Evolutionary conservation across 1,140 invertebrate genomes (phyloP).

Genomic region (Leptopilina boulardi): DNA sequence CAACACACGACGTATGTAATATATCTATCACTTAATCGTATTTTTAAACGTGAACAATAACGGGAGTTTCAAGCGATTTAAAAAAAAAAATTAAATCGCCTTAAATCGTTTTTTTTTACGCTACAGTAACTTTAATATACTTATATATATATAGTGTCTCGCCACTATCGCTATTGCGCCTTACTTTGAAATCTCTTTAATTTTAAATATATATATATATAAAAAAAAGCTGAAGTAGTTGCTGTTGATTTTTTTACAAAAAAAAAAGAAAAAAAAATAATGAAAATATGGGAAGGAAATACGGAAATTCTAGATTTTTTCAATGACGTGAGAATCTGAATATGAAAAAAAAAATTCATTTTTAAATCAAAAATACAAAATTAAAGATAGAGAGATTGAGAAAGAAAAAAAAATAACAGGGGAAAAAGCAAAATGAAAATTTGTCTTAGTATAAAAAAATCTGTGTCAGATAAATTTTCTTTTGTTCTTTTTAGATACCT

Average conservation of each 20-base stretch:
- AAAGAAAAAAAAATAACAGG: background rate
- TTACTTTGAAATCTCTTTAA: background rate
- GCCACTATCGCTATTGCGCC: constrained; percentile 4
- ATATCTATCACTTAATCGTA: constrained; percentile 1
- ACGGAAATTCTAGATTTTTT: background rate
- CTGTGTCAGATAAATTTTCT: constrained; percentile 10
- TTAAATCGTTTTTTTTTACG: background rate
- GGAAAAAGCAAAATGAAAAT: background rate
- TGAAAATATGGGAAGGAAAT: background rate
- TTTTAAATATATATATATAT: background rate
- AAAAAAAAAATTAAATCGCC: background rate
- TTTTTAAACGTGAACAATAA: constrained; percentile 13
- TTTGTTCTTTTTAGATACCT: background rate
- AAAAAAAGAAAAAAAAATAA: background rate
- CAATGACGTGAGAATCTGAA: background rate
- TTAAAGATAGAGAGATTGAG: background rate
- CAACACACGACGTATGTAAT: constrained; percentile 6
- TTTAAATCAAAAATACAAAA: background rate
- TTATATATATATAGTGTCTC: background rate
- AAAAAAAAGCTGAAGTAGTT: constrained; percentile 7
- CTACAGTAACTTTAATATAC: background rate
- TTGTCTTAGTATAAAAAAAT: constrained; percentile 1
- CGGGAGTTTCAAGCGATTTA: background rate
- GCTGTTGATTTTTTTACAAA: background rate
- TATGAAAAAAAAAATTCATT: background rate